Conservation (phyloP, 2,888 invertebrate genomes). For the Oeneis ivallda region DNA sequence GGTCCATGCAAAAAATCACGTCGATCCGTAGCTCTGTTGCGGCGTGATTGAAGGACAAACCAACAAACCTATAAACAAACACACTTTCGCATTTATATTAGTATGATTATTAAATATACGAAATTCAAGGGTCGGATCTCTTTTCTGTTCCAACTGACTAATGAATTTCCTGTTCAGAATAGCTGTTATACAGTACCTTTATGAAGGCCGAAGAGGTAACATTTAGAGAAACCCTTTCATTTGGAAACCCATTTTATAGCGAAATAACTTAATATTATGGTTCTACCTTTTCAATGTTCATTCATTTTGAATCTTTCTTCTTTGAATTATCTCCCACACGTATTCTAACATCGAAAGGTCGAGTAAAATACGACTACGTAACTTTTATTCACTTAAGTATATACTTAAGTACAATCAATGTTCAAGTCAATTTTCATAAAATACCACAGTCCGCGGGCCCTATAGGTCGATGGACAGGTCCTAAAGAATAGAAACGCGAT, state of each 20-base stretch:
- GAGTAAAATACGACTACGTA: background rate
- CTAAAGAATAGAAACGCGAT: background rate
- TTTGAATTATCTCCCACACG: too few relatives aligned
- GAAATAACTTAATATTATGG: background rate
- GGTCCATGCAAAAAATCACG: too few relatives aligned
- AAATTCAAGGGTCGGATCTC: background rate
- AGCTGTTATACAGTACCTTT: conserved; percentile 12
- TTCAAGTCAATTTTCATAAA: conserved; percentile 11
- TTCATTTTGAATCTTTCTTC: background rate
- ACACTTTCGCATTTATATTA: too few relatives aligned
- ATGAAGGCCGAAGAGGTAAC: background rate
- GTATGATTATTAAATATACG: background rate
- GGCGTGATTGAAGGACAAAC: too few relatives aligned
- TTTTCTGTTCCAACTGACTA: conserved; percentile 4
- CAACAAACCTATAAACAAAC: too few relatives aligned
- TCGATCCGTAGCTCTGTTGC: too few relatives aligned
- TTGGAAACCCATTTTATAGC: background rate
- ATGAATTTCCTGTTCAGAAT: conserved; percentile 18
- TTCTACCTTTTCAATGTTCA: background rate
- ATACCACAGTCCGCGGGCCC: background rate
- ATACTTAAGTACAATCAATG: too few relatives aligned
- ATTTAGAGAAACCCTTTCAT: conserved; percentile 1
- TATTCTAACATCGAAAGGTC: background rate
- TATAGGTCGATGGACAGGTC: background rate
- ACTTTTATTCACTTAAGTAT: conserved; percentile 3